phyloP scores from a whole-genome alignment of 2,888 invertebrate genomes.

The Rhyacophila evoluta region DNA sequence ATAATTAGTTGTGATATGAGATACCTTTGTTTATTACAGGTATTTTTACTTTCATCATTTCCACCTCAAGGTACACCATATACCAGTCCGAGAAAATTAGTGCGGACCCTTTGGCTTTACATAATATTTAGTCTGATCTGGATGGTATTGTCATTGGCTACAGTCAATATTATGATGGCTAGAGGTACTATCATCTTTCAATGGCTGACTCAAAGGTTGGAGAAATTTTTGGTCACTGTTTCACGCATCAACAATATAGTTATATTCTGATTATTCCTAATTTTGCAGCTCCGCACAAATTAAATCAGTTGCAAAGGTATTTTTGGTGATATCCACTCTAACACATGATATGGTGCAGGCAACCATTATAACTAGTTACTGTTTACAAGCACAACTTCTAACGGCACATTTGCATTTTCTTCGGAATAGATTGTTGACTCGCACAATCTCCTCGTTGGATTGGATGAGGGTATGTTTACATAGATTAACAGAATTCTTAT shows the following conservation, averaged over 20 bases:
- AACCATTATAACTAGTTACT: conserved; percentile 85
- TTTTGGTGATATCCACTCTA: conserved; percentile 76
- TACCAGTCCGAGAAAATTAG: conserved; percentile 76
- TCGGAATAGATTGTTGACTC: conserved; percentile 78
- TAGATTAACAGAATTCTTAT: no score
- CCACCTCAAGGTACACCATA: conserved; percentile 73
- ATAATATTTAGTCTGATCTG: conserved; percentile 77
- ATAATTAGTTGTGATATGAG: not conserved
- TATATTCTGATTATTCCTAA: conserved; percentile 26
- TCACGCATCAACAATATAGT: not conserved
- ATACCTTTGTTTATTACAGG: conserved; percentile 62
- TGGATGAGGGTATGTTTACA: conserved; percentile 79
- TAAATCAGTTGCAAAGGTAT: conserved; percentile 69
- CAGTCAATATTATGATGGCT: conserved; percentile 76
- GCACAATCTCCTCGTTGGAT: conserved; percentile 77
- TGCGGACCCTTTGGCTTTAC: conserved; percentile 80
- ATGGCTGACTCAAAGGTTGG: conserved; percentile 74
- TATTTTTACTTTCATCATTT: conserved; percentile 80
- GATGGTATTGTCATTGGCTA: conserved; percentile 77
- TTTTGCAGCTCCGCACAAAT: conserved; percentile 66
- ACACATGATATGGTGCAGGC: conserved; percentile 87
- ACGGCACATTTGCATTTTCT: conserved; percentile 80
- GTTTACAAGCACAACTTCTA: conserved; percentile 83
- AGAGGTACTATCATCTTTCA: conserved; percentile 73
- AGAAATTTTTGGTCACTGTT: conserved; percentile 27